phyloP scores from a whole-genome alignment of 1,140 invertebrate genomes.

The Charaxes varanes region DNA sequence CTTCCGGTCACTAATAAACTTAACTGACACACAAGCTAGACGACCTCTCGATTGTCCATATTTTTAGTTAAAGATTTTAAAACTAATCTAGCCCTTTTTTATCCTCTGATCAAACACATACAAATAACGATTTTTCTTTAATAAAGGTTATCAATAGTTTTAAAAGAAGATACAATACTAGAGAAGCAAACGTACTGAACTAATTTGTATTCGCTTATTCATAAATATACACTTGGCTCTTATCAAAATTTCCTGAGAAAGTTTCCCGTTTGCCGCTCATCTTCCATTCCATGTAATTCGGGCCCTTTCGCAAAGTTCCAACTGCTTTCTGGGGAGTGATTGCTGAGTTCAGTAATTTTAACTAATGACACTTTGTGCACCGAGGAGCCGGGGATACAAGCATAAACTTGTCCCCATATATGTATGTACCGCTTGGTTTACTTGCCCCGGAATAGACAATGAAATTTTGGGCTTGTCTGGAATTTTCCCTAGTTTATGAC shows the following conservation, averaged over 20 bases:
- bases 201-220: no score
- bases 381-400: constrained; percentile 9
- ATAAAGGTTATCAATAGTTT: no score
- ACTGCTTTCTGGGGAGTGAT: constrained; percentile 56
- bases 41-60: no score
- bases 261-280: not conserved
- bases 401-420: constrained; percentile 13
- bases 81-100: no score
- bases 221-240: no score
- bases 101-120: no score
- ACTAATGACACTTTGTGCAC: constrained; percentile 50
- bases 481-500: constrained; percentile 3
- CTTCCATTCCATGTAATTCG: constrained; percentile 22
- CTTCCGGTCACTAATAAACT: no score
- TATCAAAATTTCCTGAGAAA: constrained; percentile 8
- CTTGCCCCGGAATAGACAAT: not conserved
- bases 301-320: constrained; percentile 49
- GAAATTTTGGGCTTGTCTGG: constrained; percentile 5
- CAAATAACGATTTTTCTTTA: no score
- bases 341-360: constrained; percentile 57
- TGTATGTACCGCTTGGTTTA: not conserved
- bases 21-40: no score
- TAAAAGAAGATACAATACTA: no score
- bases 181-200: no score
- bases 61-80: no score